Evolutionary conservation across 53 echinoderm and acorn worm genomes (phyloP), one percentile per base, ranked within the genome.

Genomic region (Astropecten irregularis): DNA sequence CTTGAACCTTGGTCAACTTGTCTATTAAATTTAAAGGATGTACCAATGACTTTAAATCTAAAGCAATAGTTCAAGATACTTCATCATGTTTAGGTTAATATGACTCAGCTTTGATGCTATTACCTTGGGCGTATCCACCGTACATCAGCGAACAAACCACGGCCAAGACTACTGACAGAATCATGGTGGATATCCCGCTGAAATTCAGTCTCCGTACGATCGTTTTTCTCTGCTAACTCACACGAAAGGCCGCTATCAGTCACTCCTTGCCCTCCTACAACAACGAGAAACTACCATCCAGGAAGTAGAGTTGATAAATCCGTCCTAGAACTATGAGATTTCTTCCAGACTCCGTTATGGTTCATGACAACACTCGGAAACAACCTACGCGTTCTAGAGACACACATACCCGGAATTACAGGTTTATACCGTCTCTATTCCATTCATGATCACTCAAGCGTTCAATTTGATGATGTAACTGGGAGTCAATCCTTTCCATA

Each of bases 41-140:
- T n/a, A n/a, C n/a, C n/a, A n/a, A n/a, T n/a, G n/a, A n/a, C n/a
- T n/a, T n/a, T n/a, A n/a, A n/a, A n/a, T n/a, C n/a, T n/a, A n/a
- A n/a, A n/a, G n/a, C n/a, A n/a, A n/a, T n/a, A n/a, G n/a, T n/a
- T n/a, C n/a, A n/a, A n/a, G n/a, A n/a, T n/a, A n/a, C n/a, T n/a
- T n/a, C n/a, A n/a, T n/a, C n/a, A n/a, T n/a, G n/a, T n/a, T n/a
- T n/a, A n/a, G n/a, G n/a, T n/a, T n/a, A n/a, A n/a, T n/a, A n/a
- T n/a, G n/a, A n/a, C n/a, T n/a, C n/a, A n/a, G n/a, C n/a, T n/a
- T n/a, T n/a, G n/a, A n/a, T n/a, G n/a, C n/a, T n/a, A n/a, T n/a
- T 65, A 65, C 65, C 65, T 65, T 65, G 65, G 65, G 38, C 65
- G 65, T 65, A 14, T 36, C 36, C 39, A 3, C 65, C 18, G 65